Evolutionary conservation across 2,113 vertebrate genomes (phyloP), one percentile per base, ranked within the genome.

Genomic region (Neolamprologus fasciatus): DNA sequence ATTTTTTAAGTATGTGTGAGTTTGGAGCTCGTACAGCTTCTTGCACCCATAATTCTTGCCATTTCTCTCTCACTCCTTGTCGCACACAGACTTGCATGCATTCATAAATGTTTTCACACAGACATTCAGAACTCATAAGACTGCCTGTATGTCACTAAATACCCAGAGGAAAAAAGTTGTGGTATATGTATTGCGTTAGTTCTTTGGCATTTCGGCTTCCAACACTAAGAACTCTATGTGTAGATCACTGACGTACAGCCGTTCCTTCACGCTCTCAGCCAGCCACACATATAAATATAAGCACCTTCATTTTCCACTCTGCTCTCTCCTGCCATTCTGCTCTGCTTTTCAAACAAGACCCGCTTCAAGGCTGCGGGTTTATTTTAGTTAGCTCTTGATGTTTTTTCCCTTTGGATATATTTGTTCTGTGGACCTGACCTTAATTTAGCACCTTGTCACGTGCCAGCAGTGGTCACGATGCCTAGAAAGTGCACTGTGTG

Each of bases 381-480:
- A 94, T 95, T 95, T 96, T 87, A 82, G 87, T 91, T 85, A 54
- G 71, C 81, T 16, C 87, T 88, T 87, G 86, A 93, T 95, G 89
- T 91, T 92, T 93, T 91, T 86, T 89, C 87, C 80, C 85, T 86
- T 87, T 86, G 84, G 83, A 92, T 91, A 82, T 94, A 89, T 95
- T 94, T 93, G 90, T 88, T 95, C 87, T 93, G 94, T 89, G 87
- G 79, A 81, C 88, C 21, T 94, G 93, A 93, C 93, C 91, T 94
- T 90, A 89, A 91, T 93, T 95, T 91, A 93, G 92, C 91, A 92
- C 92, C 89, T 87, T 17, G 80, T 93, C 83, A 81, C 51, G 19
- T 94, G 86, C 94, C 90, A 85, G 26, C 28, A 31, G 82, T 11
- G 82, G 89, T 91, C 91, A 87, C 86, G 19, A 54, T 33, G 73